Conservation (phyloP, 35 echinoderm and acorn worm genomes). For the Chiridota heheva region DNA sequence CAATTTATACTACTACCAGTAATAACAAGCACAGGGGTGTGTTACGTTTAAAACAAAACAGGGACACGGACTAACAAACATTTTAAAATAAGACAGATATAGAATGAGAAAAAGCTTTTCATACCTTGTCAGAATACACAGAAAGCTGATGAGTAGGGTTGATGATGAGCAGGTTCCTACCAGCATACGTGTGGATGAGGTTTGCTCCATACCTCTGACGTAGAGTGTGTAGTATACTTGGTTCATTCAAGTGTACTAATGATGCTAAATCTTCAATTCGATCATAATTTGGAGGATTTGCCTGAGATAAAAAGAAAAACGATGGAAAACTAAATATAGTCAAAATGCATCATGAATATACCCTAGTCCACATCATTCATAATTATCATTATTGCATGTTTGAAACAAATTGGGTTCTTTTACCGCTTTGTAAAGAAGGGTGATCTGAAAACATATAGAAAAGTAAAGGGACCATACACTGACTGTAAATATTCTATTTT, state of each 20-base stretch:
- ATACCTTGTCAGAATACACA: constrained; percentile 97
- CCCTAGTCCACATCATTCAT: not conserved
- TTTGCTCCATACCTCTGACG: constrained; percentile 96
- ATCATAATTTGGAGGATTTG: constrained; percentile 96
- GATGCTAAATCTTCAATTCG: constrained; percentile 82
- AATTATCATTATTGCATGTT: not conserved
- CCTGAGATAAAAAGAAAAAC: constrained; percentile 42
- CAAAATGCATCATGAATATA: not conserved
- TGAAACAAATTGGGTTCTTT: too few species aligned
- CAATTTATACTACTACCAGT: too few species aligned
- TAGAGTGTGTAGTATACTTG: constrained; percentile 87
- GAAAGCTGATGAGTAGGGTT: constrained; percentile 90
- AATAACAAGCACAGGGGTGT: too few species aligned
- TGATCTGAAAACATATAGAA: too few species aligned
- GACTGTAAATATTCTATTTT: too few species aligned
- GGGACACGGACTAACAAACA: too few species aligned
- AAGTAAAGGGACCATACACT: too few species aligned
- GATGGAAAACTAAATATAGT: not conserved
- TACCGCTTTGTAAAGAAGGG: too few species aligned
- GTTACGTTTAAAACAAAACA: too few species aligned
- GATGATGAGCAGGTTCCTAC: constrained; percentile 78
- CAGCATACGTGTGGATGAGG: constrained; percentile 92
- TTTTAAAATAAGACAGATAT: too few species aligned
- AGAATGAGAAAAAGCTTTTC: too few species aligned
- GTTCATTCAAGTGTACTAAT: constrained; percentile 84